A percentile compares a stretch with the other conserved stretches of the same genome.
Conservation (phyloP, 2,113 vertebrate species). For the Tursiops truncatus region DNA sequence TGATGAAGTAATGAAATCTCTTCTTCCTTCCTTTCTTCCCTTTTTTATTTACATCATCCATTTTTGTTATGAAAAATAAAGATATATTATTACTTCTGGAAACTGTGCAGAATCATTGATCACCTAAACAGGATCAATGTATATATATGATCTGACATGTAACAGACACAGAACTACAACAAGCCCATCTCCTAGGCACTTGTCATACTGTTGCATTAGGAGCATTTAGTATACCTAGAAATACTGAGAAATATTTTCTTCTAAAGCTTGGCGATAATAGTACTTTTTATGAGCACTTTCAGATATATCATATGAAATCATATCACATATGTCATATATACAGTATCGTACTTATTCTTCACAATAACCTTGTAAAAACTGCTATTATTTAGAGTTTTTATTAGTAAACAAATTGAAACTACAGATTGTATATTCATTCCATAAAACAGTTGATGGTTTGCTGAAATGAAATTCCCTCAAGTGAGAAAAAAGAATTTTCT, state of each 20-base stretch:
- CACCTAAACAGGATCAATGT: not conserved
- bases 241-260: not conserved
- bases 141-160: not conserved
- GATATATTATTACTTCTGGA: not conserved
- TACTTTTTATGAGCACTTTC: not conserved
- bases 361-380: not conserved
- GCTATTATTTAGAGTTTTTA: not conserved
- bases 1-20: not conserved
- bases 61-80: not conserved
- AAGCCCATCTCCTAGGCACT: fast-evolving
- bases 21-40: not conserved
- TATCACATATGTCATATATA: not conserved
- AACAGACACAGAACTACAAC: not conserved
- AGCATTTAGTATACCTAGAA: not conserved
- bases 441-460: not conserved
- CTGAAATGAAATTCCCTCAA: not conserved
- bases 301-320: not conserved
- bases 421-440: not conserved
- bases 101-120: not conserved
- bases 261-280: not conserved
- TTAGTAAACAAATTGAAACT: not conserved
- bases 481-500: not conserved
- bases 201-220: not conserved
- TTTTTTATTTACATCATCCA: not conserved
- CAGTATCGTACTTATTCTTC: not conserved